Percentiles rank a stretch among this genome's conserved stretches.
phyloP scores from a whole-genome alignment of 2,113 vertebrate genomes.

The Anolis carolinensis region DNA sequence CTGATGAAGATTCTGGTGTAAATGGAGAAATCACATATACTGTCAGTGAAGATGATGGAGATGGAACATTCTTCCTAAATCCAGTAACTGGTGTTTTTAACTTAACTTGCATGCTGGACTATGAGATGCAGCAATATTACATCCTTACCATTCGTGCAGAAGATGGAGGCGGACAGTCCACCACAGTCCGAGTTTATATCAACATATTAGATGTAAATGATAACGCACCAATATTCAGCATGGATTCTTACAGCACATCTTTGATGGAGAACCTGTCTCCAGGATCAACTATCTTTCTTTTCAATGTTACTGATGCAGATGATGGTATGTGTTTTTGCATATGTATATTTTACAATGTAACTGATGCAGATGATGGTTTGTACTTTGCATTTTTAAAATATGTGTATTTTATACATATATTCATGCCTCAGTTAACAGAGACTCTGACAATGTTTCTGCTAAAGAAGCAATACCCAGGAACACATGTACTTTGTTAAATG shows the following conservation, averaged over 20 bases:
- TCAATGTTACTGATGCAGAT: constrained; percentile 87
- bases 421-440: too few relatives aligned
- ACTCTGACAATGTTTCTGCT: too few relatives aligned
- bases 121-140: constrained; percentile 89
- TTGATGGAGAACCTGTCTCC: constrained; percentile 85
- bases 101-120: constrained; percentile 87
- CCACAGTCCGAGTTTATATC: constrained; percentile 90
- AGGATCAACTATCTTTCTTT: constrained; percentile 82
- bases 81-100: constrained; percentile 95
- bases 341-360: constrained; percentile 84
- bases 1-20: constrained; percentile 88
- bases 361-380: constrained; percentile 90
- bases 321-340: too few relatives aligned
- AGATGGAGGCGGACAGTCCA: constrained; percentile 89
- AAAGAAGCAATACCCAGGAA: too few relatives aligned
- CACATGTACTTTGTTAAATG: too few relatives aligned
- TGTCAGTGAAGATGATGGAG: constrained; percentile 91
- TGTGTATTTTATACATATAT: neutral
- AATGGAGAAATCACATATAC: constrained; percentile 95
- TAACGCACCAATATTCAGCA: constrained; percentile 86
- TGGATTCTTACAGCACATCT: constrained; percentile 82
- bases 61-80: constrained; percentile 90
- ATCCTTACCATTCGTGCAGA: constrained; percentile 85
- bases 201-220: constrained; percentile 94
- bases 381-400: rapidly evolving